These are phyloP conservation scores for Aphis gossypii DNA, from an alignment of 1,140 invertebrate species.

Conservation along the genomic window DNA sequence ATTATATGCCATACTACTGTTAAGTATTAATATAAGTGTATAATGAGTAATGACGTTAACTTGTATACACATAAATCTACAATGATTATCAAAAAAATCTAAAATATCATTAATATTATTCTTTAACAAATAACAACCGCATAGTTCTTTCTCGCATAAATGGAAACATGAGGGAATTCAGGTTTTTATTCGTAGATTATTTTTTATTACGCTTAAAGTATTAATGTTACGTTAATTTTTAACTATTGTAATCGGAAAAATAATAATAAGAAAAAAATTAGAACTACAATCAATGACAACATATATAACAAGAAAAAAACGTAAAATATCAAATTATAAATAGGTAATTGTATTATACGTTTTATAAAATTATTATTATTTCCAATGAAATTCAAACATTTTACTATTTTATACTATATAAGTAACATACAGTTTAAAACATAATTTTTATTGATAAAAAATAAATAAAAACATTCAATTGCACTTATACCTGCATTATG, in stretches of 20 bases:
- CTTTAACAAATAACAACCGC: neutral
- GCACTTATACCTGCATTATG: neutral
- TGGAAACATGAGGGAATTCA: neutral
- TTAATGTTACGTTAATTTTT: neutral
- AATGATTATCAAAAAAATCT: neutral
- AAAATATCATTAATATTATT: slow-evolving; percentile 1
- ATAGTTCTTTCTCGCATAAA: neutral
- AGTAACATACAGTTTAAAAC: neutral
- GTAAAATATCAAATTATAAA: neutral
- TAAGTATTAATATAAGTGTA: neutral
- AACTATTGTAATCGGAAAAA: neutral
- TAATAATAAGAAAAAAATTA: neutral
- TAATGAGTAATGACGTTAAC: neutral
- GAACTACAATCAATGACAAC: neutral
- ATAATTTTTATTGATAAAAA: neutral
- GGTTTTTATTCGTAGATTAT: neutral
- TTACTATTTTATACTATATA: neutral
- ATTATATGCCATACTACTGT: neutral
- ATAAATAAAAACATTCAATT: neutral
- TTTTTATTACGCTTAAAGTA: neutral
- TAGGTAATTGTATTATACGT: neutral
- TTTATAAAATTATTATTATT: neutral
- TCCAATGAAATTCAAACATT: neutral
- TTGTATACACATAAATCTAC: neutral
- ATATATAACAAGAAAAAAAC: neutral